A percentile compares a stretch with the other conserved stretches of the same genome.
Evolutionary conservation across 2,888 invertebrate genomes (phyloP).

Genomic region (Limnephilus auricula): DNA sequence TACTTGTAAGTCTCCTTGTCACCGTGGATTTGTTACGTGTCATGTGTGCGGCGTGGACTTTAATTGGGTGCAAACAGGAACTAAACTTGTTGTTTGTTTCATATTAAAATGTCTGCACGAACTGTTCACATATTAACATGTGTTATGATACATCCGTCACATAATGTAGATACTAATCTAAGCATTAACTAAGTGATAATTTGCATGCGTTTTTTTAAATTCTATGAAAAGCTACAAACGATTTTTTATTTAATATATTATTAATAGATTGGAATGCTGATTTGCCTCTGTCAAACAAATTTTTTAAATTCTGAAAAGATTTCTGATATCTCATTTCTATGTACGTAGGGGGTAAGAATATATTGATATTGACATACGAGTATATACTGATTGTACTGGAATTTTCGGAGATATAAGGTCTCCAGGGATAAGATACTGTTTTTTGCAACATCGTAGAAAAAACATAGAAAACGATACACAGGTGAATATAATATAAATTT

Average conservation of each 20-base stretch:
- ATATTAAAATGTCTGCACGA: not conserved
- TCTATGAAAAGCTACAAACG: no score
- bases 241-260: no score
- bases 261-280: not conserved
- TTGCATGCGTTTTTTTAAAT: not conserved
- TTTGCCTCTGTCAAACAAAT: not conserved
- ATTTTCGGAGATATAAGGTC: not conserved
- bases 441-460: not conserved
- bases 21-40: constrained; percentile 2
- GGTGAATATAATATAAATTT: not conserved
- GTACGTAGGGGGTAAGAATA: not conserved
- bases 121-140: not conserved
- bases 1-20: not conserved
- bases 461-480: not conserved
- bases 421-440: not conserved
- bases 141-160: not conserved
- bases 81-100: not conserved
- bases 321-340: not conserved
- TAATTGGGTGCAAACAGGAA: constrained; percentile 2
- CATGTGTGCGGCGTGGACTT: not conserved
- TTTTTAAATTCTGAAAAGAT: not conserved
- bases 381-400: not conserved
- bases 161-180: not conserved
- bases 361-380: not conserved
- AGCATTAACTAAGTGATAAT: not conserved